These are phyloP conservation scores for Thryonomys swinderianus DNA, from an alignment of 2,113 vertebrate genomes.

Conservation along the genomic window DNA sequence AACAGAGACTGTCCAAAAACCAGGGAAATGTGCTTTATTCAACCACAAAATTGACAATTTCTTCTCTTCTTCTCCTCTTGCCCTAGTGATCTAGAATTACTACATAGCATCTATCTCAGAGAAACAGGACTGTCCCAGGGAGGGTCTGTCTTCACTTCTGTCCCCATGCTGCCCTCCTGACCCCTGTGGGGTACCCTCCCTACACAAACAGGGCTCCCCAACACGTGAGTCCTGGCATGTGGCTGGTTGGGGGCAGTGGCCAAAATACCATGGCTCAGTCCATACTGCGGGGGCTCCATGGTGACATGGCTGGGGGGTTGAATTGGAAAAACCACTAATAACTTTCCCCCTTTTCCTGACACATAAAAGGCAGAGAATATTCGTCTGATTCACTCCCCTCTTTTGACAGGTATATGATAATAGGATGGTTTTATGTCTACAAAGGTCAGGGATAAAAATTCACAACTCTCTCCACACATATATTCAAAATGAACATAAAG, in stretches of 20 bases:
- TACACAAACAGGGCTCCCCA: neutral
- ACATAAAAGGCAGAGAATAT: constrained; percentile 64
- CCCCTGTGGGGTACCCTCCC: neutral
- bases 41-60: neutral
- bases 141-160: neutral
- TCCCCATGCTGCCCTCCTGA: neutral
- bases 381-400: constrained; percentile 34
- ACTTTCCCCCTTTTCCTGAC: neutral
- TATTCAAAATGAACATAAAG: constrained; percentile 6
- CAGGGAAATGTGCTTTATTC: neutral
- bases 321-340: constrained; percentile 21
- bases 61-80: neutral
- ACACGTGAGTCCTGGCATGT: too few relatives aligned
- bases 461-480: constrained; percentile 54
- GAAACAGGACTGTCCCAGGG: neutral
- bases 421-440: constrained; percentile 66
- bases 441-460: constrained; percentile 76
- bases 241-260: neutral
- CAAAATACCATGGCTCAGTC: too few relatives aligned
- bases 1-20: neutral
- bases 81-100: neutral
- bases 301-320: neutral
- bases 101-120: neutral
- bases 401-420: constrained; percentile 73
- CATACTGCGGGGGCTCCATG: neutral